Evolutionary conservation across 1,140 invertebrate genomes (phyloP), one percentile per base, ranked within the genome.

Genomic region (Eufriesea mexicana): DNA sequence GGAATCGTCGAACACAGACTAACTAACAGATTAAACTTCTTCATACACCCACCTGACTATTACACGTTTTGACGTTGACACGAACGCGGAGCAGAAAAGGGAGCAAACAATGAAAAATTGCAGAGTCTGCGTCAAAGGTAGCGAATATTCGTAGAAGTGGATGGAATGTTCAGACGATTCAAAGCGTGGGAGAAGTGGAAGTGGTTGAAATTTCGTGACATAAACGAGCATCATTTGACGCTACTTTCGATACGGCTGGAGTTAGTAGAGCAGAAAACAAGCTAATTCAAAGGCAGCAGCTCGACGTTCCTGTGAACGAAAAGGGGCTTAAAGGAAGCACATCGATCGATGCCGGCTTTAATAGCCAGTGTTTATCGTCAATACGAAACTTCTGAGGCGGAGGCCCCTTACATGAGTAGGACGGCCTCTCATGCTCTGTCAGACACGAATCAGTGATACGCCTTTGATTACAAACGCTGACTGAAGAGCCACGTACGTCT

Each of bases 281-380:
- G 78, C 62, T 81, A 84, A 84, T 84, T 73, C 77, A 73, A 79
- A 64, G 75, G 67, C 66, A 72, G 25, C 57, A 45, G 66, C 42
- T 55, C 54, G 68, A 45, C 23, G 68, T 79, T 55, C 59, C 70
- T 68, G 51, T 55, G 71, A 66, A 67, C 25, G 82, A 57, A 73
- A 79, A 84, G 42, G 35, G 57, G 76, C 28, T 83, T 72, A 66
- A 84, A 79, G 76, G 82, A 79, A 49, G 25, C 25, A 23, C 42
- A n/a, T 47, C 83, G 83, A 84, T 84, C 83, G 78, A 74, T 45
- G 28, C 61, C 14, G 8, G 61, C 83, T 75, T 81, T 81, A 84
- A 84, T 84, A 67, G 78, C 16, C 51, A 66, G 70, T 84, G 78
- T 84, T 84, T 80, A 81, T 80, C 70, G 70, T 74, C 71, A 51